Evolutionary conservation across 2,888 invertebrate species (phyloP), one percentile per base, ranked within the genome.

Genomic region (Linhomoeus sp.): DNA sequence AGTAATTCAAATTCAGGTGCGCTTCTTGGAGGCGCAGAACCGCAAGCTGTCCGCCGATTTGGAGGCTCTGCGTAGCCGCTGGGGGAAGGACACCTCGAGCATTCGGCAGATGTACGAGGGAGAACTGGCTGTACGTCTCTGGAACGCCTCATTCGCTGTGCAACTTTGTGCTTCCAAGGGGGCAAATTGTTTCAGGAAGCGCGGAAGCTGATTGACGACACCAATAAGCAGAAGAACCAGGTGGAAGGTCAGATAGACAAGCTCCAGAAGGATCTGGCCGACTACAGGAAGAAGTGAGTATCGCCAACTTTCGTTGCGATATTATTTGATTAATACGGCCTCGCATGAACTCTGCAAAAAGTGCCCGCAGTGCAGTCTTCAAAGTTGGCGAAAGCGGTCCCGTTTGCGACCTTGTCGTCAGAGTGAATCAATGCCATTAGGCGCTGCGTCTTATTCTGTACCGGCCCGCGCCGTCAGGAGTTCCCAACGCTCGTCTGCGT

Each of bases 1-100:
- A n/a, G n/a, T n/a, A n/a, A n/a, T n/a, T n/a, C n/a, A 50, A n/a
- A 23, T 37, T 38, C 45, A 61, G 58, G 63, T 64, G 25, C 61
- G 65, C 43, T 66, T 66, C 53, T 50, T 64, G 45, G 64, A 64
- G 49, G 64, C 64, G 2, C 64, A 64, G 50, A 64, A 64, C 51
- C 58, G 65, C 40, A 66, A 64, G 47, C 54, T 64, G 26, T 55
- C 51, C 23, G 58, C 59, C 23, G 65, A 64, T 46, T 46, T 65
- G 49, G 59, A 63, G 33, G 49, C 55, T 45, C 53, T 66, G 25
- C 53, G 56, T 44, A 51, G 51, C 23, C 53, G 59, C 36, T 59
- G 59, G 53, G 64, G 65, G 38, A 62, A 62, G 49, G 60, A 60
- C 49, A 55, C 61, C 29, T 52, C 53, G 45, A 56, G 52, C 37